Percentiles rank a stretch among this genome's conserved stretches.
These are phyloP conservation scores for Campoplex nolae DNA, from an alignment of 2,888 invertebrate species.

Conservation along the genomic window DNA sequence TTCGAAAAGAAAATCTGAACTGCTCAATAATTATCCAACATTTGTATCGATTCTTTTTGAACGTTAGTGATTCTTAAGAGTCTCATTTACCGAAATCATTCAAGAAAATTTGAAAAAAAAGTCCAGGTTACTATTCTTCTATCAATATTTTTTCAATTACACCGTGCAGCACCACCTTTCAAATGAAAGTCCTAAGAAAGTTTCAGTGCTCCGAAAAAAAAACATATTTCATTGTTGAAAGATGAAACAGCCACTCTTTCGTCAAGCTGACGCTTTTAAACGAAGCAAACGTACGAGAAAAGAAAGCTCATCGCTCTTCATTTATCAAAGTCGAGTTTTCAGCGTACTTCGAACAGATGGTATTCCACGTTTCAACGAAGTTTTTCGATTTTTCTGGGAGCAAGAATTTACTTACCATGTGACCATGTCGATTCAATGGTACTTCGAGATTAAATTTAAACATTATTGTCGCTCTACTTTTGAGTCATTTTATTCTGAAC, in stretches of 20 bases:
- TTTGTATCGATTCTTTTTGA: neutral
- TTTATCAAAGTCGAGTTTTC: conserved; percentile 9
- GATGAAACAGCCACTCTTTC: neutral
- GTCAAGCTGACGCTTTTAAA: conserved; percentile 3
- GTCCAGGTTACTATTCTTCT: neutral
- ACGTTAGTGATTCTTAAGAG: neutral
- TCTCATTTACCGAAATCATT: conserved; percentile 9
- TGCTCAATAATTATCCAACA: neutral
- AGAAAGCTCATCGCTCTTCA: neutral
- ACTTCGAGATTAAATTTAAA: neutral
- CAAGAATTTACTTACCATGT: neutral
- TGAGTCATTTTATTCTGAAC: neutral
- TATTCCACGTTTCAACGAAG: neutral
- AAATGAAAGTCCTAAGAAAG: neutral
- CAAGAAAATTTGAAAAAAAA: neutral
- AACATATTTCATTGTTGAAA: neutral
- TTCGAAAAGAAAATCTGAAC: too few relatives aligned
- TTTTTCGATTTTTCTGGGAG: neutral
- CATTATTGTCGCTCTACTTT: neutral
- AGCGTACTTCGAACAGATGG: neutral
- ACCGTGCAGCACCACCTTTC: neutral
- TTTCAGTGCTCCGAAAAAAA: neutral
- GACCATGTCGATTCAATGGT: neutral
- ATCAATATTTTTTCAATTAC: neutral
- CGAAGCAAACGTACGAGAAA: neutral